Conservation (phyloP, 2,113 vertebrate species). For the Athene noctua region DNA sequence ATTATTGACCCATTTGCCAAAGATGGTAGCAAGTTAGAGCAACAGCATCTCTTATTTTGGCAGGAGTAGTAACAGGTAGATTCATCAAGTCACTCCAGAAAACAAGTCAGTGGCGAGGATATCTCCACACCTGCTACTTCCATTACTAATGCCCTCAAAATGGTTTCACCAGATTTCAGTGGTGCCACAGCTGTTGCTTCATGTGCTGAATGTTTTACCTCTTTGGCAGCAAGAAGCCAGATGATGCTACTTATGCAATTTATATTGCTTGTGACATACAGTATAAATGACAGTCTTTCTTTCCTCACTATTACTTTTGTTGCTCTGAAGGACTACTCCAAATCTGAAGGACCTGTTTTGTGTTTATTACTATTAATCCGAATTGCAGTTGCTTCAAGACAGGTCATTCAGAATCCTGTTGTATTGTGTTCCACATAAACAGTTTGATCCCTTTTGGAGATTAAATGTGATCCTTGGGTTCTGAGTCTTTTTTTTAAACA, state of each 20-base stretch:
- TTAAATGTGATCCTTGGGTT: not conserved
- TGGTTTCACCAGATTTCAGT: not conserved
- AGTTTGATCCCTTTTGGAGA: not conserved
- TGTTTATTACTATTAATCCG: not conserved
- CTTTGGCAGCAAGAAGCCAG: slow-evolving; percentile 11
- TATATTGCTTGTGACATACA: not conserved
- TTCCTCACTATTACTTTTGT: not conserved
- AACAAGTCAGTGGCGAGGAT: not conserved
- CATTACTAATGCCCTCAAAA: not conserved
- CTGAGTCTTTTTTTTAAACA: not conserved
- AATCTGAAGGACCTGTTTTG: not conserved
- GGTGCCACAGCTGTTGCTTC: slow-evolving; percentile 6
- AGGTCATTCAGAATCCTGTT: not conserved
- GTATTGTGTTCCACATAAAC: not conserved
- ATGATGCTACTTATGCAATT: not conserved
- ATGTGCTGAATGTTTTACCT: not conserved
- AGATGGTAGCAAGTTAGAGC: not conserved
- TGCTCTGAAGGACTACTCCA: slow-evolving; percentile 31
- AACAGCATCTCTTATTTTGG: not conserved
- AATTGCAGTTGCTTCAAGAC: not conserved
- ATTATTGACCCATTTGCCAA: not conserved
- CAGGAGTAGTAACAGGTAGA: slow-evolving; percentile 13
- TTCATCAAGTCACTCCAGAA: not conserved
- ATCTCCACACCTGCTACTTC: slow-evolving; percentile 15
- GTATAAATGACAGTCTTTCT: not conserved